Evolutionary conservation across 2,113 vertebrate genomes (phyloP).

Genomic region (Colinus virginianus): DNA sequence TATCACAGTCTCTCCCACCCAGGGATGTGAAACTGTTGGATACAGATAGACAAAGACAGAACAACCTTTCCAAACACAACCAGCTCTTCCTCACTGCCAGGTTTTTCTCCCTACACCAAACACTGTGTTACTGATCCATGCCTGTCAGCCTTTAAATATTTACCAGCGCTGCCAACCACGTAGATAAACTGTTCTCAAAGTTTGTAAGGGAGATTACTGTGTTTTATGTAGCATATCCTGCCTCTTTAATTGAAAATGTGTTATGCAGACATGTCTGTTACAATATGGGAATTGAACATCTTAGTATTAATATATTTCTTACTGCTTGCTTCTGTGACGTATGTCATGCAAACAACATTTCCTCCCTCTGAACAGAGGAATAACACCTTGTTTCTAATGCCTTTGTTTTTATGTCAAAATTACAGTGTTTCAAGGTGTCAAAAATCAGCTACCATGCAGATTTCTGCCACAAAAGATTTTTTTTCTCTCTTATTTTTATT

Average conservation of each 20-base stretch:
- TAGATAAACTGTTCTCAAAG: neutral
- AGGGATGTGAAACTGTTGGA: rapidly evolving
- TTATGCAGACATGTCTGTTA: neutral
- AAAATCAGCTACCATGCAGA: neutral
- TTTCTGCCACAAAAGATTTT: neutral
- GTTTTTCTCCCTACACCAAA: neutral
- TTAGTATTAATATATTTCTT: neutral
- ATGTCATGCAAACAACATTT: neutral
- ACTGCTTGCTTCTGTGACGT: neutral
- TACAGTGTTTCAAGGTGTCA: neutral
- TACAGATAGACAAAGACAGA: neutral
- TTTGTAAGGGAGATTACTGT: neutral
- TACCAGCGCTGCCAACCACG: rapidly evolving
- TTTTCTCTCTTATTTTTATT: too few relatives aligned
- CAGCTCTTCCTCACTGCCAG: neutral
- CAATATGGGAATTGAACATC: neutral
- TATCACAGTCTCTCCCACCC: neutral
- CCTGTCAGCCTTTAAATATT: neutral
- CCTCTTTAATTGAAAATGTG: neutral
- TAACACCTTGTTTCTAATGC: neutral
- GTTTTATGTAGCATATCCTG: neutral
- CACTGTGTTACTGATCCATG: rapidly evolving
- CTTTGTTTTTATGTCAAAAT: neutral
- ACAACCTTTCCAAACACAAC: neutral
- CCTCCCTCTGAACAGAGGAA: neutral